Evolutionary conservation across 2,113 vertebrate species (phyloP), one percentile per base, ranked within the genome.

Genomic region (Cygnus atratus): DNA sequence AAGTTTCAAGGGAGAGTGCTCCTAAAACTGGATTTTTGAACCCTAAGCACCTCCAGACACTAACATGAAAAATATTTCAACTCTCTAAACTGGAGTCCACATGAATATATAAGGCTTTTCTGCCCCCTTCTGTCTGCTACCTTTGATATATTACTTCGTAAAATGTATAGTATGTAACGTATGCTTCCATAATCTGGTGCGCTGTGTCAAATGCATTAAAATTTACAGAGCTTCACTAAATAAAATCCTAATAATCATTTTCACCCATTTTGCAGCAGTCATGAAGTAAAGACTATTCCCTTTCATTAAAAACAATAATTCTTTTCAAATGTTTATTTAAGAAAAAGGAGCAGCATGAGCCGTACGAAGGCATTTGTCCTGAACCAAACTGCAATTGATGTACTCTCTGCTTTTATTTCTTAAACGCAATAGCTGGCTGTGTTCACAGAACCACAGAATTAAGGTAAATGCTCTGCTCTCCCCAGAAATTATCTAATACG

Each of bases 61-160:
- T 33, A 80, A n/a, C 41, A 55, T 17, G 11, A 48, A 50, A 77
- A 73, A 67, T 8, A 92, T 14, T 75, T 44, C 2, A 72, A 22
- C 25, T 72, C 52, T 85, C 70, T 29, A 24, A 71, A 29, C 68
- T 73, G 24, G 59, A 93, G 50, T 39, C 44, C 29, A 24, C n/a
- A 41, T 35, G 46, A 71, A 97, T 75, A 85, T 16, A 41, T 41
- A 71, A 94, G 28, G 58, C 54, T 97, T 91, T 96, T 95, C 95
- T 96, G 95, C 96, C 93, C 97, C 93, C 96, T 97, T 97, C 96
- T 96, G 96, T 96, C 94, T 92, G 29, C n/a, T 73, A 12, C 43
- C 73, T n/a, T 94, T 61, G 13, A 61, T 73, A 78, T 90, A 88
- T 78, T 18, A 35, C 61, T 67, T 48, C 19, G 33, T 28, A 26